Conservation (phyloP, 2,888 invertebrate species). For the Epirrita christyi region DNA sequence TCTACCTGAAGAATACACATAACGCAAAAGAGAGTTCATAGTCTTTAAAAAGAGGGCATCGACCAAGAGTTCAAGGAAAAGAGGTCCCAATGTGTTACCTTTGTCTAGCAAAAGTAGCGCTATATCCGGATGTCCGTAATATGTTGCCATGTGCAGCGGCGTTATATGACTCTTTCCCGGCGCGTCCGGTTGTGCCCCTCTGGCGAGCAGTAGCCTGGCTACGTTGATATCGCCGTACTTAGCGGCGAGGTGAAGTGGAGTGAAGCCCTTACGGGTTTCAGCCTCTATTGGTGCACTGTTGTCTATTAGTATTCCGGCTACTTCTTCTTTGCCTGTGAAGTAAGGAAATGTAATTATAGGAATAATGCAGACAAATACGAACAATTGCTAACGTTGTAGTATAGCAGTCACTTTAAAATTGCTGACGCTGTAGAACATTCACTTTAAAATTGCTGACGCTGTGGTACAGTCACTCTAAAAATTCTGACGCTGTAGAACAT, state of each 20-base stretch:
- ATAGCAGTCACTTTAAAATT: background rate
- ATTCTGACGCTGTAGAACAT: background rate
- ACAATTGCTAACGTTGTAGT: no score
- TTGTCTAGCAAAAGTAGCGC: constrained; percentile 95
- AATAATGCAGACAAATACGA: no score
- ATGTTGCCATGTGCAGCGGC: constrained; percentile 97
- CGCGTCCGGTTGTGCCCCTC: constrained; percentile 93
- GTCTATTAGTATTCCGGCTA: constrained; percentile 95
- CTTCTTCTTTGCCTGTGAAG: constrained; percentile 90
- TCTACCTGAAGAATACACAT: no score
- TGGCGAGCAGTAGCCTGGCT: constrained; percentile 93
- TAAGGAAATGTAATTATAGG: constrained; percentile 1
- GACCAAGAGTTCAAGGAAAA: no score
- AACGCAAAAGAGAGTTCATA: no score
- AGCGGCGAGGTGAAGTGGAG: constrained; percentile 97
- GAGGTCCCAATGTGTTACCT: constrained; percentile 72
- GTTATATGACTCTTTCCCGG: constrained; percentile 98
- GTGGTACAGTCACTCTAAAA: background rate
- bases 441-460: no score
- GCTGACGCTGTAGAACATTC: background rate
- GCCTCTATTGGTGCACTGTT: constrained; percentile 95
- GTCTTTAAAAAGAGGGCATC: no score
- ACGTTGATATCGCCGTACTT: constrained; percentile 98
- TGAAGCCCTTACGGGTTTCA: constrained; percentile 98
- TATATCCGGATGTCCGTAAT: constrained; percentile 97